phyloP scores from a whole-genome alignment of 2,797 vertebrate genomes.

The Pipistrellus nathusii region DNA sequence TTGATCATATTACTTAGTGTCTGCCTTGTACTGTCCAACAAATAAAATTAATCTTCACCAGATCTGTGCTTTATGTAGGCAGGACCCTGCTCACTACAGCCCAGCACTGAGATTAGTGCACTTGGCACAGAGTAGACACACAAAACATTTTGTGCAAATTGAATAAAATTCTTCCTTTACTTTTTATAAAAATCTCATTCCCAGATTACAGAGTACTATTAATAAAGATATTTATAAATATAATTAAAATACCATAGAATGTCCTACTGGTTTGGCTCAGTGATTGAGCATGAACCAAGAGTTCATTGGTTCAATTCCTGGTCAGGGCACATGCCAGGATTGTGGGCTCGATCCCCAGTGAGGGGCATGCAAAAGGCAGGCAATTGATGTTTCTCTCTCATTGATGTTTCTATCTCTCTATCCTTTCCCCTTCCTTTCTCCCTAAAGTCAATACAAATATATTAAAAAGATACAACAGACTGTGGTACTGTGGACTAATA shows the following conservation, averaged over 20 bases:
- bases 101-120: neutral
- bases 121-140: neutral
- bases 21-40: neutral
- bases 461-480: neutral
- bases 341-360: too few relatives aligned
- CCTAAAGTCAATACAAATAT: neutral
- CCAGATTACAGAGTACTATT: neutral
- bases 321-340: too few relatives aligned
- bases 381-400: too few relatives aligned
- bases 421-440: too few relatives aligned
- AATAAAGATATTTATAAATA: neutral
- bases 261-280: too few relatives aligned
- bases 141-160: neutral
- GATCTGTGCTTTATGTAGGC: neutral
- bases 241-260: neutral
- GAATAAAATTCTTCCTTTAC: neutral
- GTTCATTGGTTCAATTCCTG: too few relatives aligned
- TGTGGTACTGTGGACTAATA: neutral
- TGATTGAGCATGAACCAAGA: too few relatives aligned
- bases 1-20: neutral
- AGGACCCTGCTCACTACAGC: neutral
- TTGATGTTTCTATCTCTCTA: too few relatives aligned
- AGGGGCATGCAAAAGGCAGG: too few relatives aligned
- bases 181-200: neutral
- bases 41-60: neutral